Conservation (phyloP, 2,113 vertebrate species). For the Morone chrysops region DNA sequence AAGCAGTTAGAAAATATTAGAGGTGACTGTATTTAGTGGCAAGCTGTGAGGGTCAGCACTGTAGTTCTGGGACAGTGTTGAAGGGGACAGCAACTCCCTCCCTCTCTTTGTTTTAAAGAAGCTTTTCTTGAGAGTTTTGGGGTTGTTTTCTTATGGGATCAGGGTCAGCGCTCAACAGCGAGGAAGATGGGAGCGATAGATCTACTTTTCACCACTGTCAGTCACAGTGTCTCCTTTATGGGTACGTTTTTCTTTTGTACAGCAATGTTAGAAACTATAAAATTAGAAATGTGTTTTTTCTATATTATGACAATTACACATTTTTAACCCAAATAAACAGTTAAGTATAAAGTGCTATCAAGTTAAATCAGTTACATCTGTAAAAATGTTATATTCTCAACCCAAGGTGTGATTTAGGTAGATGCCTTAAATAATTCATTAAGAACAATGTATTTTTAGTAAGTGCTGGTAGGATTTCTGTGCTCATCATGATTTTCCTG, state of each 20-base stretch:
- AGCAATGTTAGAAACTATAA: too few relatives aligned
- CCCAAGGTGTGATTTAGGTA: neutral
- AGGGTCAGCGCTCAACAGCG: neutral
- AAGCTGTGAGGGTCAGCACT: neutral
- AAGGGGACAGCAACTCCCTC: neutral
- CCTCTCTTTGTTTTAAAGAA: neutral
- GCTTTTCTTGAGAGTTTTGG: neutral
- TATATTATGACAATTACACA: neutral
- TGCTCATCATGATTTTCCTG: too few relatives aligned
- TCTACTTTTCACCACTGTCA: constrained; percentile 85
- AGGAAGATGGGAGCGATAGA: constrained; percentile 81
- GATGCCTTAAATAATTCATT: neutral
- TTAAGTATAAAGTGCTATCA: neutral
- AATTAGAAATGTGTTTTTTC: neutral
- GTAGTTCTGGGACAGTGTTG: neutral
- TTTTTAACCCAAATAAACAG: neutral
- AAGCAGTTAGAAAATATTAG: neutral
- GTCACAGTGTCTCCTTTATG: constrained; percentile 86
- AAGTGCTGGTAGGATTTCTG: neutral
- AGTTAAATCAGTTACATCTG: neutral
- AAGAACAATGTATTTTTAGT: neutral
- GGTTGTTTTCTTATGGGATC: neutral
- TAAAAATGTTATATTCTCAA: neutral
- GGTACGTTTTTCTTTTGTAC: constrained; percentile 78
- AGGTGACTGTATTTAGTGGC: constrained; percentile 12